Conservation (phyloP, 1,140 invertebrate genomes). For the Apis laboriosa region DNA sequence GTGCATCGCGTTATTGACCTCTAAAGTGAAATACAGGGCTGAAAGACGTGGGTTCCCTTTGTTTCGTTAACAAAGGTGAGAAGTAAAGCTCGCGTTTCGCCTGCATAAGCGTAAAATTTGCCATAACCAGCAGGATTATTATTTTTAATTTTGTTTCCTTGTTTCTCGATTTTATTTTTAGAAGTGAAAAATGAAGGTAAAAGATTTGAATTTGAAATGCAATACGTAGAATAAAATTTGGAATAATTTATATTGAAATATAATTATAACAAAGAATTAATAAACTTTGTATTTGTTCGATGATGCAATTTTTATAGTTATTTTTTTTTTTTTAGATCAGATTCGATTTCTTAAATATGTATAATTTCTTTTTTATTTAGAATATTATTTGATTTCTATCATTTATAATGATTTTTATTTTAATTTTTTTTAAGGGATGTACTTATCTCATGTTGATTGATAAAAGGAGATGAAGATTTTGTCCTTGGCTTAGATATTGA, state of each 20-base stretch:
- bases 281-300: no score
- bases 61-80: not conserved
- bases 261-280: not conserved
- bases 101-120: not conserved
- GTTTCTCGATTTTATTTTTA: not conserved
- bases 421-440: no score
- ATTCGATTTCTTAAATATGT: no score
- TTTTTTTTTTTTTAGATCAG: no score
- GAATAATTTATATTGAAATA: not conserved
- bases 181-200: not conserved
- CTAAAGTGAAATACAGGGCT: slow-evolving; percentile 1
- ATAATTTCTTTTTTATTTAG: no score
- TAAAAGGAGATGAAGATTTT: no score
- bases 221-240: not conserved
- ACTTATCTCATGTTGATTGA: no score
- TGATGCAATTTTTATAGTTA: no score
- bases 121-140: not conserved
- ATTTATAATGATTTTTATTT: not conserved
- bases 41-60: not conserved
- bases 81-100: not conserved
- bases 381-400: no score
- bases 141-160: not conserved
- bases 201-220: not conserved
- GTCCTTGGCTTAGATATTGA: no score
- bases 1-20: slow-evolving; percentile 9